Conservation (phyloP, 2,113 vertebrate species). For the Albula glossodonta region DNA sequence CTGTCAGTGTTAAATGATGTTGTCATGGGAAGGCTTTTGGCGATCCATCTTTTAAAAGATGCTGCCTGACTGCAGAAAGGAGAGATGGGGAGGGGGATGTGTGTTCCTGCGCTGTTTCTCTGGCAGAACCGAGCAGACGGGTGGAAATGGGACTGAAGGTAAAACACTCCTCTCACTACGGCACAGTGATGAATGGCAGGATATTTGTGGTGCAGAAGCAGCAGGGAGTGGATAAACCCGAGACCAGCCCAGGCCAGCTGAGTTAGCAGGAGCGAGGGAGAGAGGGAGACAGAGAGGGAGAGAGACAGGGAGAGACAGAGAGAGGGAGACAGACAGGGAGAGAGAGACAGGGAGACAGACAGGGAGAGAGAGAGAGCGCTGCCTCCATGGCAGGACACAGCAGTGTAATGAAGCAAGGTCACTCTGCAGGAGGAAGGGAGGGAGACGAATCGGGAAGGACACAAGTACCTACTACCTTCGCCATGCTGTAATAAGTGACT, state of each 20-base stretch:
- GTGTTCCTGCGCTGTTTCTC: not conserved
- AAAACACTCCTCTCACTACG: slow-evolving; percentile 16
- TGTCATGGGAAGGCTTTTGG: not conserved
- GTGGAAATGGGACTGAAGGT: not conserved
- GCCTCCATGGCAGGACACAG: not conserved
- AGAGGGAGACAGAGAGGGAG: not conserved
- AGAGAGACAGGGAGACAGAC: no score
- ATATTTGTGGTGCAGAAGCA: not conserved
- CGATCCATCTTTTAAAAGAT: slow-evolving; percentile 22
- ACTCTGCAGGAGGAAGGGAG: not conserved
- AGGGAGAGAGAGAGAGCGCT: not conserved
- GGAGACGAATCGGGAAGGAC: not conserved
- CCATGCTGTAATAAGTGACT: not conserved
- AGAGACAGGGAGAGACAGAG: no score
- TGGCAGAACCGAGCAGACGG: no score
- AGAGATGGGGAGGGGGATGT: not conserved
- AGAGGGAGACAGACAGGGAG: no score
- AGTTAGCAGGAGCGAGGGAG: no score
- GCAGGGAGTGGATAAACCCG: not conserved
- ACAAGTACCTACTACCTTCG: not conserved
- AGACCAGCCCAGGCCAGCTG: not conserved
- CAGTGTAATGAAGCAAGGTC: not conserved
- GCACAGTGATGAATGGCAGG: slow-evolving; percentile 3
- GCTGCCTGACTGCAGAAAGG: not conserved
- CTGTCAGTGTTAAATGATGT: not conserved